Base-by-base conservation (phyloP, 2,113 vertebrate species). In the Melanerpes formicivorus region DNA sequence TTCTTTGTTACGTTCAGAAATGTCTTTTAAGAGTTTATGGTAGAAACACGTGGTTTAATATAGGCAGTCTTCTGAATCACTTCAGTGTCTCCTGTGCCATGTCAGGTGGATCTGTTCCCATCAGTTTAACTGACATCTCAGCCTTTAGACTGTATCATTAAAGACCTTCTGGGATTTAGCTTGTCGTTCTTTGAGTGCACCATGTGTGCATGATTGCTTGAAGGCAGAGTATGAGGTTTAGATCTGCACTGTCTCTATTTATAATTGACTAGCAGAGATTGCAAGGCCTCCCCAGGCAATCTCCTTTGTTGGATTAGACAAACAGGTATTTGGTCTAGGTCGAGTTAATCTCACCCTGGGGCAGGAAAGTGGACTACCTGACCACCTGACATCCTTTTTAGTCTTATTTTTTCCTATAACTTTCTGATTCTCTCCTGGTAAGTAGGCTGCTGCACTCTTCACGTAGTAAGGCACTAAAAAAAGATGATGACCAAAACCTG, bases 241-340 rank as follows among this genome's bases (percentile, higher is more conserved):
- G 87, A 87, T 92, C 88, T 93, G 64, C 30, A 22, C 42, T 94
- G 92, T 93, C 92, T 92, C 93, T 93, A 63, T 96, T 95, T 93
- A 90, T 95, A 92, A 96, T 87, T 94, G 96, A 93, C 96, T 92
- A 92, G 75, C 58, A 95, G 62, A 93, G 82, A 93, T 88, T 93
- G 84, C 81, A 59, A 2, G 46, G 64, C 67, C 11, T 87, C 87
- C 84, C 32, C 62, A 26, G 93, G 93, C 84, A 88, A 85, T 48
- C 48, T 74, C 65, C 65, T 94, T 93, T 94, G 76, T 90, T 90
- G 91, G 11, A 75, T 86, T 80, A 95, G 69, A 91, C 90, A 95
- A 95, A 93, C n/a, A 94, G 82, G 42, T 83, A 90, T 95, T 95
- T 80, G 65, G 91, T 71, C 90, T 80, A 88, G 85, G 52, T 80